Conservation (phyloP, 2,888 invertebrate species). For the Lasius platythorax region DNA sequence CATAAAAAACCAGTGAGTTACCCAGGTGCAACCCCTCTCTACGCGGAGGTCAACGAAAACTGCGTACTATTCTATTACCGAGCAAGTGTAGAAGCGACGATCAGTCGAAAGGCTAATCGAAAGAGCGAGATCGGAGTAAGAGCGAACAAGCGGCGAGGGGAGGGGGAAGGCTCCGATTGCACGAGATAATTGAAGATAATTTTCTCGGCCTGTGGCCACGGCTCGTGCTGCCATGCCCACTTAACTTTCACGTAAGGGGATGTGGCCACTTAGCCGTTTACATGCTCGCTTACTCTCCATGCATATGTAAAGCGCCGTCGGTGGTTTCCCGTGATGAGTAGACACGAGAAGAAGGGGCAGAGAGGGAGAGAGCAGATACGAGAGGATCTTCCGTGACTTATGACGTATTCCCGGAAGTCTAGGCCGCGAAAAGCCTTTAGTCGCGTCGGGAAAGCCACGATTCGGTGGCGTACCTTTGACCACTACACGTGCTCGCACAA, state of each 20-base stretch:
- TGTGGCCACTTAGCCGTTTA: slow-evolving; percentile 80
- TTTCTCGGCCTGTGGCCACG: slow-evolving; percentile 78
- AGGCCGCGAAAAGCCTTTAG: slow-evolving; percentile 21
- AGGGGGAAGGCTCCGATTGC: slow-evolving; percentile 68
- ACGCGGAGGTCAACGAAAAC: slow-evolving; percentile 40
- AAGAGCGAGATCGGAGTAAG: slow-evolving; percentile 30
- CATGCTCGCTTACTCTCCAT: slow-evolving; percentile 81
- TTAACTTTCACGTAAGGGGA: slow-evolving; percentile 83
- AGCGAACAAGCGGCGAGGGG: slow-evolving; percentile 37
- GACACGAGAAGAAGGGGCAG: slow-evolving; percentile 18
- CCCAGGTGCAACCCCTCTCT: slow-evolving; percentile 16
- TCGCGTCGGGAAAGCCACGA: background rate
- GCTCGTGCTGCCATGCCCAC: slow-evolving; percentile 81
- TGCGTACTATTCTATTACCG: slow-evolving; percentile 42
- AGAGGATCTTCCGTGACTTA: slow-evolving; percentile 67
- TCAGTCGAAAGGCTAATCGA: slow-evolving; percentile 30
- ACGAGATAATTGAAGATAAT: slow-evolving; percentile 83
- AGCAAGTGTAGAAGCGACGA: slow-evolving; percentile 22
- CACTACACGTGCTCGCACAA: background rate
- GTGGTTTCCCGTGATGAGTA: slow-evolving; percentile 76
- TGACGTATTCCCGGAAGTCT: slow-evolving; percentile 60
- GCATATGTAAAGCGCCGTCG: slow-evolving; percentile 75
- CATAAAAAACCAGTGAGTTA: slow-evolving; percentile 31
- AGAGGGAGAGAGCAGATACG: slow-evolving; percentile 39
- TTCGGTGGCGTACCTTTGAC: background rate